Evolutionary conservation across 2,888 invertebrate genomes (phyloP), one percentile per base, ranked within the genome.

Genomic region (Brachynemurus nebulosus): DNA sequence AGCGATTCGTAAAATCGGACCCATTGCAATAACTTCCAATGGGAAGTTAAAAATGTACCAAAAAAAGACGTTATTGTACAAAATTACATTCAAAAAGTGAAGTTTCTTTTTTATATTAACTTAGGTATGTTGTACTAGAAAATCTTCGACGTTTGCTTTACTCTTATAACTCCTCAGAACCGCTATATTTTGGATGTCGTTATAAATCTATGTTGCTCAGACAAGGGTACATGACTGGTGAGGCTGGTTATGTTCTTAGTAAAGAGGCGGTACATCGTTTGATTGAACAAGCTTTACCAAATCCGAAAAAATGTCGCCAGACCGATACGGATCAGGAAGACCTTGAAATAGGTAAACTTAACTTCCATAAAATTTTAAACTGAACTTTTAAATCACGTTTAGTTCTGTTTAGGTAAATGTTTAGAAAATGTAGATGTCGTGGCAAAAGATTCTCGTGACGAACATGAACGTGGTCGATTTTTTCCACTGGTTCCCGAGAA

Each of bases 401-500:
- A 9, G 12, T 12, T 5, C 2, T 9, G 14, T 33, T 18, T 58
- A 74, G 75, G 81, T 11, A 82, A 78, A 60, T 93, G 97, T 57
- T 63, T 98, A 52, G 81, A 84, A 55, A 80, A 76, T 46, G 76
- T 93, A 1, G 84, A 85, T 0, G 95, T 97, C 0, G 69, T 69
- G 43, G 91, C 92, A 1, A 86, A 85, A 53, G 95, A 96, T 61
- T 80, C 88, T 0, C 70, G 93, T 2, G 97, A 97, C 65, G 70
- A 78, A 0, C 64, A 78, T 16, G 82, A 86, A 0, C 74, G 93
- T 9, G 89, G 90, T 0, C 71, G 93, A n/a, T 97, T 97, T 65
- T 86, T 96, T 63, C 93, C 96, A 0, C 92, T 97, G 66, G 79
- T 86, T 3, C 96, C 97, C 0, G 86, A 89, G 53, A 83, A 86